phyloP scores from a whole-genome alignment of 2,888 invertebrate species.

The Elysia crispata region DNA sequence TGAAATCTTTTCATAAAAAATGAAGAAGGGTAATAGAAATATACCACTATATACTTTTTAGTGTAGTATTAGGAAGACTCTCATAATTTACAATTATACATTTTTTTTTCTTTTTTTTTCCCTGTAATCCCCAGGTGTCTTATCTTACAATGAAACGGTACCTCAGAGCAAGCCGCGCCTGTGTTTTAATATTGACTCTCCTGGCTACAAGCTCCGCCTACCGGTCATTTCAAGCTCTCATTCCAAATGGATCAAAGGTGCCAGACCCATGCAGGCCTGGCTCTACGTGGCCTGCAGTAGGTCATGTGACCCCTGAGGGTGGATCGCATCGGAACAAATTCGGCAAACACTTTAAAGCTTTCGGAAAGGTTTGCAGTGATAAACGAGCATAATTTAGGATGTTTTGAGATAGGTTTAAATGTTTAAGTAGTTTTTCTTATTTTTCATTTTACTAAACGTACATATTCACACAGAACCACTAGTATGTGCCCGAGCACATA shows the following conservation, averaged over 20 bases:
- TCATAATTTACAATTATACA: neutral
- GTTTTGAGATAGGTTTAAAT: too few species aligned
- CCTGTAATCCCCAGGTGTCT: neutral
- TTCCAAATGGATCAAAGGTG: slow-evolving; percentile 60
- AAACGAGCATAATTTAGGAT: too few species aligned
- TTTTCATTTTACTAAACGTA: too few species aligned
- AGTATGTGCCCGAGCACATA: too few species aligned
- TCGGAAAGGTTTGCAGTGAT: slow-evolving; percentile 51
- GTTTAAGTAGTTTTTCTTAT: too few species aligned
- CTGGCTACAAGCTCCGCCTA: neutral
- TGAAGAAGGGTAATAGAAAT: too few species aligned
- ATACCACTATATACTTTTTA: too few species aligned
- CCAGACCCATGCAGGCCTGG: slow-evolving; percentile 56
- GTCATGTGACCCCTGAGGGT: slow-evolving; percentile 56
- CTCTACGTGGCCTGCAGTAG: slow-evolving; percentile 58
- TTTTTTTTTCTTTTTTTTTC: neutral
- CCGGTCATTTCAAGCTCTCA: slow-evolving; percentile 42
- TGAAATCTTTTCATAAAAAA: too few species aligned
- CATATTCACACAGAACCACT: too few species aligned
- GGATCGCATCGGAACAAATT: slow-evolving; percentile 58
- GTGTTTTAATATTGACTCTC: neutral
- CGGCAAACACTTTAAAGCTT: slow-evolving; percentile 55
- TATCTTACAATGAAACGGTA: neutral
- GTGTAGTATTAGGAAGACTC: too few species aligned
- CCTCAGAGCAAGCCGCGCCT: neutral